Evolutionary conservation across 2,888 invertebrate genomes (phyloP).

Genomic region (Cerceris ruficornis): DNA sequence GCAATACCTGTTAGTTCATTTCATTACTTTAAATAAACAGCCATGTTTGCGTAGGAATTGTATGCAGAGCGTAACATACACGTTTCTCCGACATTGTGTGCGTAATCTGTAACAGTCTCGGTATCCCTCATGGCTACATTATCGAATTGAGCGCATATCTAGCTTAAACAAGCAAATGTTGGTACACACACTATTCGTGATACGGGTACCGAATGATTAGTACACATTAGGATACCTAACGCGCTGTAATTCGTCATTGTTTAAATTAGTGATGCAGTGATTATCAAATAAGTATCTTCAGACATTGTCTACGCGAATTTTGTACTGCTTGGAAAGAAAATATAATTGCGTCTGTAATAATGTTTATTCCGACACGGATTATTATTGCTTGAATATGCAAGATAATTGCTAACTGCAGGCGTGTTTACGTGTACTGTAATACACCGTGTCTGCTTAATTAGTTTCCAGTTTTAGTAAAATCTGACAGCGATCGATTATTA

Average conservation of each 20-base stretch:
- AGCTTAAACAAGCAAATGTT: constrained; percentile 52
- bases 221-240: constrained; percentile 37
- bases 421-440: no score
- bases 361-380: no score
- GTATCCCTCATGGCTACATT: constrained; percentile 22
- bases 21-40: constrained; percentile 7
- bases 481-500: no score
- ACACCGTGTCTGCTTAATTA: no score
- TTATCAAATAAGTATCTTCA: neutral
- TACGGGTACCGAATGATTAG: constrained; percentile 42
- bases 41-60: neutral
- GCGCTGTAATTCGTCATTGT: constrained; percentile 23
- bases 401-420: no score
- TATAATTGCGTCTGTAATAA: no score
- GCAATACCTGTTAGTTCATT: neutral
- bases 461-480: no score
- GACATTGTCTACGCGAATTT: neutral
- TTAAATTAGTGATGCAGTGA: constrained; percentile 17
- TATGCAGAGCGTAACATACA: constrained; percentile 9
- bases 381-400: no score
- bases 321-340: neutral
- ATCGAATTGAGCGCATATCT: constrained; percentile 21
- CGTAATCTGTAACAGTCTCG: constrained; percentile 15
- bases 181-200: constrained; percentile 38
- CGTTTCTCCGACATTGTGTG: constrained; percentile 12